Evolutionary conservation across 2,888 invertebrate species (phyloP).

Genomic region (Ophion ellenae): DNA sequence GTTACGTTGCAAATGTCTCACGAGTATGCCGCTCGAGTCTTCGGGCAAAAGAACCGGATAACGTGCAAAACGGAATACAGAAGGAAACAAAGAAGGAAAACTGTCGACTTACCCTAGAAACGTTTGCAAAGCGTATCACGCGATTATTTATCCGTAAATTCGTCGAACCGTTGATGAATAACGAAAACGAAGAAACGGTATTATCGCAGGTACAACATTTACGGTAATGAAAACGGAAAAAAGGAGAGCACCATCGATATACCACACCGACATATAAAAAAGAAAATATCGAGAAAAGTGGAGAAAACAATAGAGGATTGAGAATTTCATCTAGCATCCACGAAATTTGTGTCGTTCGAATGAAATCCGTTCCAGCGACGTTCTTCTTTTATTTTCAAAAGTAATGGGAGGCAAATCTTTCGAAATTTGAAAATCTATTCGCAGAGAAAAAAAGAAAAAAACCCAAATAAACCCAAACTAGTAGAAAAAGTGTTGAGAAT

Average conservation of each 20-base stretch:
- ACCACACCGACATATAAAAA: slow-evolving; percentile 17
- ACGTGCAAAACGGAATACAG: background rate
- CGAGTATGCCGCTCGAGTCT: slow-evolving; percentile 70
- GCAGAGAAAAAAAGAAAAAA: background rate
- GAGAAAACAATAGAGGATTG: background rate
- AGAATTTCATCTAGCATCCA: background rate
- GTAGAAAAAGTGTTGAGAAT: no score
- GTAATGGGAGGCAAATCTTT: background rate
- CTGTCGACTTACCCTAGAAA: slow-evolving; percentile 78
- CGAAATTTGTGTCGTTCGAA: background rate
- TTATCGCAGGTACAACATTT: slow-evolving; percentile 4
- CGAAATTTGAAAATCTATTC: background rate
- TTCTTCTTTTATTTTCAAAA: background rate
- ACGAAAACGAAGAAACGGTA: slow-evolving; percentile 3
- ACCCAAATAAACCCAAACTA: no score
- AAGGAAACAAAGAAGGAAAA: background rate
- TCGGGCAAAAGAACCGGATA: slow-evolving; percentile 2
- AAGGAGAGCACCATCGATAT: slow-evolving; percentile 40
- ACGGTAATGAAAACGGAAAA: slow-evolving; percentile 2
- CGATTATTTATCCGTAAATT: slow-evolving; percentile 35
- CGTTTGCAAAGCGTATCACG: slow-evolving; percentile 79
- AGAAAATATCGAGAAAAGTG: background rate
- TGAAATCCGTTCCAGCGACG: background rate
- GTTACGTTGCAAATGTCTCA: slow-evolving; percentile 82
- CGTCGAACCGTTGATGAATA: slow-evolving; percentile 35